Base-by-base conservation (phyloP, 2,888 invertebrate species). In the Itoplectis maculator region DNA sequence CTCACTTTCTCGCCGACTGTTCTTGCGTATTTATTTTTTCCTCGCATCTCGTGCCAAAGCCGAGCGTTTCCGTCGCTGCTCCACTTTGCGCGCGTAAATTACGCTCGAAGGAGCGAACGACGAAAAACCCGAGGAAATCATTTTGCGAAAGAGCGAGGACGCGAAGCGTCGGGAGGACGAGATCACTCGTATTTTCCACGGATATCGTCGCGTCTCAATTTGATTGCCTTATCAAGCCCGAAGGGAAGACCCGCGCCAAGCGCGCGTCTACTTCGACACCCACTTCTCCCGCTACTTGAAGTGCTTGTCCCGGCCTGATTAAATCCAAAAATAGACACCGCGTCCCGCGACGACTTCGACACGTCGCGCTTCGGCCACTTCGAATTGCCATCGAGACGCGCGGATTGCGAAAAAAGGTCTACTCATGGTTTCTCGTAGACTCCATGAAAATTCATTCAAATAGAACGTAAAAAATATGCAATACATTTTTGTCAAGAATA, bases 11-110 rank as follows among this genome's bases (percentile, higher is more conserved):
- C 73, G 74, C n/a, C n/a, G n/a, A n/a, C n/a, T n/a, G n/a, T n/a
- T n/a, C n/a, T n/a, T n/a, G n/a, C 51, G 20, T 15, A 66, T 45
- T 78, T 72, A 56, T 72, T 23, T 69, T 73, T 81, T 73, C 45
- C 15, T 65, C 23, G 54, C 13, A 18, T 45, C 54, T 69, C 29
- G 68, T 81, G 81, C 65, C 78, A 78, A 78, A 65, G 11, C 20
- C 9, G 42, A 63, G 11, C 29, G 29, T 37, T 59, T 37, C 37
- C 37, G 59, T 63, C 59, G 15, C 11, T 54, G 23, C 40, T 73
- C 40, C 40, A 40, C 42, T 69, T 29, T 1, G 18, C 20, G 45
- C 3, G 29, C 29, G 40, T 65, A n/a, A 59, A 40, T 61, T 45
- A 9, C 2, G 40, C 54, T 42, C 13, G 15, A 49, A 63, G n/a